phyloP scores from a whole-genome alignment of 2,113 vertebrate genomes.

The Platichthys flesus region DNA sequence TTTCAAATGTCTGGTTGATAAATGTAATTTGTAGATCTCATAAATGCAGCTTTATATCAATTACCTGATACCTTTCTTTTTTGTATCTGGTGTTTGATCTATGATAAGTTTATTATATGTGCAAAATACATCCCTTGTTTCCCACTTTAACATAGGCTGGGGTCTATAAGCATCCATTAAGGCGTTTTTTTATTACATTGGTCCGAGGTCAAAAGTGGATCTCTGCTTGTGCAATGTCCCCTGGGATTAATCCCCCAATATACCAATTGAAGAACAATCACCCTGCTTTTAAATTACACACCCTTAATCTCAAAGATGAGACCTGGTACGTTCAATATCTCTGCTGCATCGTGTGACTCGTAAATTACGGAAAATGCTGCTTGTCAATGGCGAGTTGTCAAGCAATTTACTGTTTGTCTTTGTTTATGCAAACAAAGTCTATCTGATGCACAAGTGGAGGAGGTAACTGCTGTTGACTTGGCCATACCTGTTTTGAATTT shows the following conservation, averaged over 20 bases:
- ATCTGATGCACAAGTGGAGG: background rate
- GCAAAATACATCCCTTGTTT: too few relatives aligned
- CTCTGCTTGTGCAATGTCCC: background rate
- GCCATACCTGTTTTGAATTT: background rate
- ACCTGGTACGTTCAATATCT: background rate
- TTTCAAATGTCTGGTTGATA: too few relatives aligned
- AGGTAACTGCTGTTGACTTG: background rate
- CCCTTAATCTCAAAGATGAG: background rate
- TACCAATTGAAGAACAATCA: background rate
- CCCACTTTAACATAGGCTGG: too few relatives aligned
- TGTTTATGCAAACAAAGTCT: constrained; percentile 27
- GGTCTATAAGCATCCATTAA: too few relatives aligned
- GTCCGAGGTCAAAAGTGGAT: background rate
- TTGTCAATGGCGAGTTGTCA: constrained; percentile 18
- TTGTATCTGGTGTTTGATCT: too few relatives aligned
- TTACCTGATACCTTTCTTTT: too few relatives aligned
- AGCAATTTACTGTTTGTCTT: constrained; percentile 17
- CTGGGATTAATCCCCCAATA: background rate
- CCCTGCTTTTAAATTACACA: background rate
- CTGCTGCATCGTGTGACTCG: background rate
- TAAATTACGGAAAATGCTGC: constrained; percentile 23
- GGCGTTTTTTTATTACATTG: background rate
- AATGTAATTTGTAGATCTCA: too few relatives aligned
- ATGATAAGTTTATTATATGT: too few relatives aligned
- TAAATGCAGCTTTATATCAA: too few relatives aligned